Percentiles rank a stretch among this genome's conserved stretches.
Evolutionary conservation across 2,797 vertebrate genomes (phyloP).

Genomic region (Poecilia gillii): DNA sequence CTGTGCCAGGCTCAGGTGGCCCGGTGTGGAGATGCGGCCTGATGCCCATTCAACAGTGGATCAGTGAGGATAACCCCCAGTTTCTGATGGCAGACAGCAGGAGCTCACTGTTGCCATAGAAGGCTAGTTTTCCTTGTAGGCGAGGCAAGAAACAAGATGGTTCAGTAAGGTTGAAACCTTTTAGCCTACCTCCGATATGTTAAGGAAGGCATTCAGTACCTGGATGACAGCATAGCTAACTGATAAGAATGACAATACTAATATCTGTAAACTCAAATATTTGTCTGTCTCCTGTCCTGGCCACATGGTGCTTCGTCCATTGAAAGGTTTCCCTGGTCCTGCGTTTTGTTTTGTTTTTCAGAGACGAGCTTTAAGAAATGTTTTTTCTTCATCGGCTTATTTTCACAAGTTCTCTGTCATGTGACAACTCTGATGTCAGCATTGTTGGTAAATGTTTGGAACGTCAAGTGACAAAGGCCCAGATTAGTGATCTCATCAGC

Average conservation of each 20-base stretch:
- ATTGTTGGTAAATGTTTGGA: neutral
- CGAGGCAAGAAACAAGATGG: neutral
- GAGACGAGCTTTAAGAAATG: neutral
- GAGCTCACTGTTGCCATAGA: neutral
- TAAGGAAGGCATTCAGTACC: neutral
- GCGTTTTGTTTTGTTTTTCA: neutral
- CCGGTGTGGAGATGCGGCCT: slow-evolving; percentile 15
- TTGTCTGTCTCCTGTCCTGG: neutral
- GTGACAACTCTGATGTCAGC: neutral
- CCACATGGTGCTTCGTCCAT: neutral
- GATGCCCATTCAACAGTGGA: slow-evolving; percentile 44
- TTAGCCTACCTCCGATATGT: neutral
- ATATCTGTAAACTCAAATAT: neutral
- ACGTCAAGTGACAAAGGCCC: neutral
- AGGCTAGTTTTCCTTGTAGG: neutral
- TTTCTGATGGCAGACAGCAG: slow-evolving; percentile 3
- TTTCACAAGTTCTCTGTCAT: neutral
- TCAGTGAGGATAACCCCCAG: slow-evolving; percentile 25
- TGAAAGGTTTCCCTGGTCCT: neutral
- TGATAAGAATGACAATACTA: neutral
- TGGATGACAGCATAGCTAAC: neutral
- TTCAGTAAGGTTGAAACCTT: neutral
- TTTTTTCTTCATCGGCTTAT: neutral
- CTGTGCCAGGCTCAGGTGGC: slow-evolving; percentile 70
- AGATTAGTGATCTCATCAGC: neutral